Conservation (phyloP, 2,113 vertebrate species). For the Bubalus kerabau region DNA sequence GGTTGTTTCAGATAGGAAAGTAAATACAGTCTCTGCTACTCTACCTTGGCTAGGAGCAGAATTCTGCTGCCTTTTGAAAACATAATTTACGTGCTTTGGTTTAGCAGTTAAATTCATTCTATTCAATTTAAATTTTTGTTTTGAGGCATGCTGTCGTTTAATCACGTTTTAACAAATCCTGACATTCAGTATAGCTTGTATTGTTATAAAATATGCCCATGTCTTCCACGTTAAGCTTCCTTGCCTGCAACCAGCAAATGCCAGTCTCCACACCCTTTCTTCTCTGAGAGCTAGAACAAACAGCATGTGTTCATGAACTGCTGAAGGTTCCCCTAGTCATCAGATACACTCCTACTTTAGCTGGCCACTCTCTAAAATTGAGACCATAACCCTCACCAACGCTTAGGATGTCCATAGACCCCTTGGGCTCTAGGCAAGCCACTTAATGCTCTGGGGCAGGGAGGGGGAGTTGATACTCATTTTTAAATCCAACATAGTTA, state of each 20-base stretch:
- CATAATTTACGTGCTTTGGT: neutral
- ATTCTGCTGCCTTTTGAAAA: neutral
- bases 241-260: neutral
- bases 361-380: neutral
- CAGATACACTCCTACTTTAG: neutral
- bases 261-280: neutral
- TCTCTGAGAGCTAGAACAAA: neutral
- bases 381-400: neutral
- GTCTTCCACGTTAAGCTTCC: neutral
- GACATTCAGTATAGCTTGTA: neutral
- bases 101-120: neutral
- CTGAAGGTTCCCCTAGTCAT: neutral
- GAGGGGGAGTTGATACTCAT: neutral
- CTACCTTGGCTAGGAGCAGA: neutral
- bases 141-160: neutral
- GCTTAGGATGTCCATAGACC: neutral
- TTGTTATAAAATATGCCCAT: neutral
- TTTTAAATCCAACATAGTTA: constrained; percentile 10
- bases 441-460: neutral
- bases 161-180: constrained; percentile 9
- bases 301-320: neutral
- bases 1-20: neutral
- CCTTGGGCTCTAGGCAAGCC: neutral
- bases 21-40: neutral
- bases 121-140: neutral